Conservation (phyloP, 2,888 invertebrate species). For the Phaonia tiefii region DNA sequence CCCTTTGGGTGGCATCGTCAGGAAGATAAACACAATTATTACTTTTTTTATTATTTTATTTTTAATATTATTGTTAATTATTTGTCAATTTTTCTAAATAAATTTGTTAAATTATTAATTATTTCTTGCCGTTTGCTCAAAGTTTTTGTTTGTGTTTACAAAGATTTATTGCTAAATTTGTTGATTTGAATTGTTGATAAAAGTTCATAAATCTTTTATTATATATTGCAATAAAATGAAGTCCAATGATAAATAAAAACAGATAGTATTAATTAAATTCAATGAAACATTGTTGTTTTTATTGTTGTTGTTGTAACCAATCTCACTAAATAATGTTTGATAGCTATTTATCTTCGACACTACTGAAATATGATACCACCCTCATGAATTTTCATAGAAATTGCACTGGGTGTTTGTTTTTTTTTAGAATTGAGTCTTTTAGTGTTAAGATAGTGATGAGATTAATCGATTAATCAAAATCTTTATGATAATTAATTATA, state of each 20-base stretch:
- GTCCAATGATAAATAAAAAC: conserved; percentile 50
- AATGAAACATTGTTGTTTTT: too few species aligned
- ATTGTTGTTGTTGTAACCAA: too few species aligned
- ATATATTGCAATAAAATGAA: conserved; percentile 53
- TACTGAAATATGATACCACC: not conserved
- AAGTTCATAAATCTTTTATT: conserved; percentile 64
- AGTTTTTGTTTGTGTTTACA: conserved; percentile 29
- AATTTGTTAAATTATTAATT: conserved; percentile 30
- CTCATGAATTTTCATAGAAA: too few species aligned
- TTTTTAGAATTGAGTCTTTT: too few species aligned
- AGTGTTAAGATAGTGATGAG: too few species aligned
- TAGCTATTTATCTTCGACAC: not conserved
- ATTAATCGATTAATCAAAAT: too few species aligned
- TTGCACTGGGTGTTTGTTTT: too few species aligned
- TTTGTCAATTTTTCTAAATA: conserved; percentile 59
- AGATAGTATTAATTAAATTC: too few species aligned
- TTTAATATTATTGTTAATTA: conserved; percentile 47
- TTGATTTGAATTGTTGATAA: conserved; percentile 56
- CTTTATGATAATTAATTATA: too few species aligned
- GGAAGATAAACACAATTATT: too few species aligned
- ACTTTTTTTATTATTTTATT: conserved; percentile 28
- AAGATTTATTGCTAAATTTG: conserved; percentile 64
- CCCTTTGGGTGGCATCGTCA: too few species aligned
- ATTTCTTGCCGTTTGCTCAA: conserved; percentile 11
- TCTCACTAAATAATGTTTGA: not conserved